These are phyloP conservation scores for Parazoanthus atlanticus DNA, from an alignment of 92 coral and sea anemone species.

Conservation along the genomic window DNA sequence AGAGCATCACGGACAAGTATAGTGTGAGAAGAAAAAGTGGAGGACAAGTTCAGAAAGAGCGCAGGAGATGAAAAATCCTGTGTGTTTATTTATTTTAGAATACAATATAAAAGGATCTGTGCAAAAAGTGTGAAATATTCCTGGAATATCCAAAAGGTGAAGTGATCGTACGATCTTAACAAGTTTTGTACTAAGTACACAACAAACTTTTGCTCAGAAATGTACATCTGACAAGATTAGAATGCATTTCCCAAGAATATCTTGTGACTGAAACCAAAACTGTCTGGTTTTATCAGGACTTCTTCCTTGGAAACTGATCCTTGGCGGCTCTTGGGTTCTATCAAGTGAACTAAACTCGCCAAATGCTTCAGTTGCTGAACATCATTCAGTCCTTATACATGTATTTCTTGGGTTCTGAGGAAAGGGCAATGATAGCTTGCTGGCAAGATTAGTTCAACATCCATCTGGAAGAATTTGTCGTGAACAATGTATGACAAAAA, in stretches of 20 bases:
- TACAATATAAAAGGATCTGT: not conserved
- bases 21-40: constrained; percentile 4
- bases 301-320: not conserved
- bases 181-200: constrained; percentile 45
- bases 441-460: not conserved
- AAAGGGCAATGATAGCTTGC: not conserved
- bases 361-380: not conserved
- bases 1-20: constrained; percentile 42
- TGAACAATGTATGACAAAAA: not conserved
- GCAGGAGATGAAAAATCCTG: not conserved
- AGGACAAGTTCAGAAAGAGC: not conserved
- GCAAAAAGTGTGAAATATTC: not conserved
- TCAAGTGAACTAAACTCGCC: not conserved
- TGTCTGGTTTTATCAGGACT: not conserved
- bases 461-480: not conserved
- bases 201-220: not conserved
- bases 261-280: not conserved
- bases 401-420: not conserved
- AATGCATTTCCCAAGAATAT: not conserved
- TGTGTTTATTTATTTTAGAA: constrained; percentile 12
- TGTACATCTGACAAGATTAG: not conserved
- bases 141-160: constrained; percentile 20
- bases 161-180: constrained; percentile 26
- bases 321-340: not conserved
- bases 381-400: not conserved